Evolutionary conservation across 2,113 vertebrate species (phyloP), one percentile per base, ranked within the genome.

Genomic region (Eolophus roseicapilla): DNA sequence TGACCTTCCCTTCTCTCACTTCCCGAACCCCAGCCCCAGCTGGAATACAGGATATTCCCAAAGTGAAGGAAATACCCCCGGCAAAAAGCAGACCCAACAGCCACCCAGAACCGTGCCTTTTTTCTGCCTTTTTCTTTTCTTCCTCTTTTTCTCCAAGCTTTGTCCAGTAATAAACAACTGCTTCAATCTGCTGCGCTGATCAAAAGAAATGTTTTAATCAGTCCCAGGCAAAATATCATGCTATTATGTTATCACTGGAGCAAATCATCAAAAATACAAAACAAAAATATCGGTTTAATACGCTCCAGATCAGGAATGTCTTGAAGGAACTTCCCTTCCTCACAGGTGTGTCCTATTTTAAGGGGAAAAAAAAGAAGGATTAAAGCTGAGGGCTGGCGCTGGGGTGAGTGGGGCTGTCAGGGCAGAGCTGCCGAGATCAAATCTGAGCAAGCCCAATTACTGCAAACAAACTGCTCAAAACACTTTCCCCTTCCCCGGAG

Each of bases 151-250:
- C 88, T 93, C 75, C 2, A 73, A 95, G 91, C 76, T 81, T 84
- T 96, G 84, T 94, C 78, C 97, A 93, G 93, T 73, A 96, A 96
- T 96, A 97, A 97, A 97, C 87, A 96, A 95, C 82, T 91, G 74
- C 13, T 97, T 86, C 96, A 97, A 78, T 95, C 95, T 77, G 50
- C 95, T 92, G 81, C 6, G 1, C 74, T 97, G 96, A 97, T 96
- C 95, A 97, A 97, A 97, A 97, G 93, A 75, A 83, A 92, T 13
- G 52, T 88, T 97, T 95, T 97, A 96, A 98, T 98, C 87, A 96
- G 92, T 98, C 88, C 86, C 95, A 97, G 96, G 83, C 95, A 94
- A 84, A 87, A 95, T 95, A 93, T 96, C 89, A 88, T 94, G 95
- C 93, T 79, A 87, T 96, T 96, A 92, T 94, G 86, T 95, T 93